Percentiles rank a stretch among this genome's conserved stretches.
phyloP scores from a whole-genome alignment of 2,113 vertebrate genomes.

The Fukomys damarensis region DNA sequence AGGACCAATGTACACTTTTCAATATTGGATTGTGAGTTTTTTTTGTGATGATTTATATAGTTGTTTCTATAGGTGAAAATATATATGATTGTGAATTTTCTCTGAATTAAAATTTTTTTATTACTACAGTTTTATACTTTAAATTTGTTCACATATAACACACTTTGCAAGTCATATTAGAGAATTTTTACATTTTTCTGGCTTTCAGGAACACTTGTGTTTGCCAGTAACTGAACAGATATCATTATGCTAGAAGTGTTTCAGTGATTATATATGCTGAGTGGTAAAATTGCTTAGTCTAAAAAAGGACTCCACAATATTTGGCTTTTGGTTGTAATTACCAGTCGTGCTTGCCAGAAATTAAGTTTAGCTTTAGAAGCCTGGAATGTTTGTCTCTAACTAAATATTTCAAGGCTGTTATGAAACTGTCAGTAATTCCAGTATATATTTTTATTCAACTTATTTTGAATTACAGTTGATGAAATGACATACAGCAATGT shows the following conservation, averaged over 20 bases:
- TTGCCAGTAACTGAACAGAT: constrained; percentile 63
- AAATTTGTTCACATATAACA: background rate
- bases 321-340: constrained; percentile 71
- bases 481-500: constrained; percentile 34
- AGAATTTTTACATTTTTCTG: constrained; percentile 61
- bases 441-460: constrained; percentile 58
- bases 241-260: constrained; percentile 63
- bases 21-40: background rate
- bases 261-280: constrained; percentile 56
- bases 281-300: constrained; percentile 62
- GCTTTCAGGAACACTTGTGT: constrained; percentile 25
- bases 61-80: constrained; percentile 39
- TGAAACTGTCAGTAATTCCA: constrained; percentile 74
- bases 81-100: constrained; percentile 33
- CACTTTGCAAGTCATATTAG: constrained; percentile 53
- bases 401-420: constrained; percentile 76
- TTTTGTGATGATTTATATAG: constrained; percentile 41
- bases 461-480: constrained; percentile 54
- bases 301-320: constrained; percentile 70
- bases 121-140: constrained; percentile 41
- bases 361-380: constrained; percentile 62
- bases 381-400: constrained; percentile 76
- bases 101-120: constrained; percentile 43
- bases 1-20: constrained; percentile 6
- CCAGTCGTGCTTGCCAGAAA: constrained; percentile 60